phyloP scores from a whole-genome alignment of 2,888 invertebrate genomes.

The Aethes cnicana region DNA sequence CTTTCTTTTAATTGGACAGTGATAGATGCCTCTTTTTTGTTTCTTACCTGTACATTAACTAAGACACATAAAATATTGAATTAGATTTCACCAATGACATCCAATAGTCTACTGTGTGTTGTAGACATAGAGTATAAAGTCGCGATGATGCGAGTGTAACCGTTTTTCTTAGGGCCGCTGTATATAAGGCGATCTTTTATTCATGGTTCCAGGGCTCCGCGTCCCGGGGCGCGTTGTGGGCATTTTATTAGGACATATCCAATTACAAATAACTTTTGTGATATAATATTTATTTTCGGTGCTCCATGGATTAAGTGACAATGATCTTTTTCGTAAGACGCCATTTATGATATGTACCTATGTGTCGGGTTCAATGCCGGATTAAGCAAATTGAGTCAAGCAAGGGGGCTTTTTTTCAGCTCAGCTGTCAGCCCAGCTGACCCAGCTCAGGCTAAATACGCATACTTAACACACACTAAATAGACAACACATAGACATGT shows the following conservation, averaged over 20 bases:
- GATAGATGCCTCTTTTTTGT: no score
- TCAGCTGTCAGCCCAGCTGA: no score
- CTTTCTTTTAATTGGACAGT: neutral
- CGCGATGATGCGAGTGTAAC: neutral
- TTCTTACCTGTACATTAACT: no score
- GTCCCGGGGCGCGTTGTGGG: neutral
- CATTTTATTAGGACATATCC: slow-evolving; percentile 23
- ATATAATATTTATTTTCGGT: slow-evolving; percentile 10
- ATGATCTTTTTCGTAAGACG: neutral
- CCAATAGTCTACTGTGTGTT: neutral
- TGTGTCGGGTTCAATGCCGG: no score
- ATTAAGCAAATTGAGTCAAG: no score
- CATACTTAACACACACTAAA: no score
- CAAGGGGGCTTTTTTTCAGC: no score
- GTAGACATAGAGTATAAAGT: neutral
- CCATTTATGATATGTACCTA: no score
- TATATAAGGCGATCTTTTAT: slow-evolving; percentile 21
- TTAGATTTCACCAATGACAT: no score
- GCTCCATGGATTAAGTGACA: slow-evolving; percentile 9
- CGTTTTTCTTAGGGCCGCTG: slow-evolving; percentile 8
- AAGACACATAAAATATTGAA: no score
- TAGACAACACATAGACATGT: no score
- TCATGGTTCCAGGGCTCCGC: slow-evolving; percentile 10
- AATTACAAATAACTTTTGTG: slow-evolving; percentile 19
- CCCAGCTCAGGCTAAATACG: no score